Base-by-base conservation (phyloP, 1,140 invertebrate species). In the Parapsyche elsis region DNA sequence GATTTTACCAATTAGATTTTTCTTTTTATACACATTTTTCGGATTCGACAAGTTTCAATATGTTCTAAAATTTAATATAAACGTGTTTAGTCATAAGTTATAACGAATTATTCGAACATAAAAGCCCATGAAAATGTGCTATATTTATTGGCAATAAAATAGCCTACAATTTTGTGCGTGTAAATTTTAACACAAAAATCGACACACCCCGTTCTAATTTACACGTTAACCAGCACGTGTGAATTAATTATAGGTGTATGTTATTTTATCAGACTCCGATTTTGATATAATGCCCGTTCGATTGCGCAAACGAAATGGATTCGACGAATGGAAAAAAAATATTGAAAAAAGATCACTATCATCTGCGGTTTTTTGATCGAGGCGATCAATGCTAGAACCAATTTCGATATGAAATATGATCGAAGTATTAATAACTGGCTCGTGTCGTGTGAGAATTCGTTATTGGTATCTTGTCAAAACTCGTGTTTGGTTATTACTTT, bases 181-280 rank as follows among this genome's bases (percentile, higher is more conserved):
- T 73, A 38, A 38, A 38, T 76, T 76, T 19, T 46, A 46, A 53
- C 5, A 49, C 74, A 16, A 77, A 77, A 61, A 64, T 12, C n/a
- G 75, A 77, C 75, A 77, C 75, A 46, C 75, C 75, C 23, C 24
- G 75, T 46, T 67, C 75, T 38, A 30, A 23, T 64, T 64, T 45
- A 7, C 74, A 76, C 44, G 24, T 4, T 45, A 12, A 26, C 53
- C 14, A 64, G n/a, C 75, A 64, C 57, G 57, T 64, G 57, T 64
- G 57, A 77, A 77, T 77, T 19, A 76, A 76, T 76, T 61, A 76
- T 38, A 38, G 30, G 30, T 38, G 30, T 38, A 38, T 38, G 30
- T 38, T 38, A 38, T 38, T 38, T 38, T 38, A 38, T 38, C 7
- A 38, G 30, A 38, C 1, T 1, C 30, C 30, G 7, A 38, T 38